A percentile compares a stretch with the other conserved stretches of the same genome.
Evolutionary conservation across 2,797 vertebrate genomes (phyloP).

Genomic region (Falco naumanni): DNA sequence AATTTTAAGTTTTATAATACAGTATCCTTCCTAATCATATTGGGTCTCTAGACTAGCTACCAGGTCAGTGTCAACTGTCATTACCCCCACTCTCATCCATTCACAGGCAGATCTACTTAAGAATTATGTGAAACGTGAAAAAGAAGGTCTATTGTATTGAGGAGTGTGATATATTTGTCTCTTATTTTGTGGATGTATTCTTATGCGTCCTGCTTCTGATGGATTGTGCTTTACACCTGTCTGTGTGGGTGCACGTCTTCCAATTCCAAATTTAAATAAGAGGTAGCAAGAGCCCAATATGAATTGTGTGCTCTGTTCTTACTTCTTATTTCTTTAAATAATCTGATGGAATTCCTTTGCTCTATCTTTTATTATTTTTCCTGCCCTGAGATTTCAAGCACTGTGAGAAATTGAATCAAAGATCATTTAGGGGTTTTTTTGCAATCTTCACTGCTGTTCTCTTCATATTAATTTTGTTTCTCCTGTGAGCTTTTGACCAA

Average conservation of each 20-base stretch:
- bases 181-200: not conserved
- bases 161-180: not conserved
- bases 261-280: not conserved
- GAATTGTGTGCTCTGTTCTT: not conserved
- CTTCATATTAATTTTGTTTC: constrained; percentile 23
- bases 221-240: not conserved
- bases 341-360: constrained; percentile 24
- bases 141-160: not conserved
- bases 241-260: not conserved
- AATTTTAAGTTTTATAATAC: not conserved
- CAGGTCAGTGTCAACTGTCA: not conserved
- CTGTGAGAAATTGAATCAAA: not conserved
- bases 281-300: not conserved
- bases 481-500: not conserved
- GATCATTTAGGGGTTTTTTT: not conserved
- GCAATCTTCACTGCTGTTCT: not conserved
- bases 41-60: not conserved
- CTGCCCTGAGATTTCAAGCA: not conserved
- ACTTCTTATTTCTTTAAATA: constrained; percentile 32
- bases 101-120: not conserved
- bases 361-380: constrained; percentile 33
- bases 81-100: not conserved
- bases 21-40: not conserved
- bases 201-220: not conserved
- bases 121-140: constrained; percentile 20